Percentiles rank a stretch among this genome's conserved stretches.
These are phyloP conservation scores for Mylabris phalerata DNA, from an alignment of 1,140 invertebrate genomes.

Conservation along the genomic window DNA sequence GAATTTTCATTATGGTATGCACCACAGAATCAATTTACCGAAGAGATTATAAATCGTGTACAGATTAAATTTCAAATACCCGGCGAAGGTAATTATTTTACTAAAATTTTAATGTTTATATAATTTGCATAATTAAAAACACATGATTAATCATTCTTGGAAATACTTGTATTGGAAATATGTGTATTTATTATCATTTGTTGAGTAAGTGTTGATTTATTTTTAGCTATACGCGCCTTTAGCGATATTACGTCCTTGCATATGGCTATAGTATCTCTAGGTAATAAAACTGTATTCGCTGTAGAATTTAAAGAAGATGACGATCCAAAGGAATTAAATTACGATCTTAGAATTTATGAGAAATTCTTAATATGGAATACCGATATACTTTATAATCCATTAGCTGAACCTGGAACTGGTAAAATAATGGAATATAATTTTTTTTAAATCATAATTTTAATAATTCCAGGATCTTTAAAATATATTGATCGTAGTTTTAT, in stretches of 20 bases:
- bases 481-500: slow-evolving; percentile 35
- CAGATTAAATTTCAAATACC: slow-evolving; percentile 36
- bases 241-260: slow-evolving; percentile 2
- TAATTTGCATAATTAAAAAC: too few relatives aligned
- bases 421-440: slow-evolving; percentile 4
- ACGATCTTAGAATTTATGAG: slow-evolving; percentile 25
- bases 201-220: too few relatives aligned
- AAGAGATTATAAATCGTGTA: slow-evolving; percentile 37
- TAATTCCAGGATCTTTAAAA: slow-evolving; percentile 14
- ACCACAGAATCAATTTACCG: slow-evolving; percentile 34
- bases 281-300: too few relatives aligned
- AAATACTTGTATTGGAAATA: too few relatives aligned
- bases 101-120: too few relatives aligned
- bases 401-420: slow-evolving; percentile 19
- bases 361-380: slow-evolving; percentile 30
- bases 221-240: not conserved
- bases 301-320: slow-evolving; percentile 16
- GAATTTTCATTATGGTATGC: slow-evolving; percentile 38
- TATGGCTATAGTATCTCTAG: not conserved
- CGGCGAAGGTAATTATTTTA: slow-evolving; percentile 33
- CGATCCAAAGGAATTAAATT: slow-evolving; percentile 27
- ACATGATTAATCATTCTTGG: too few relatives aligned
- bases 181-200: too few relatives aligned
- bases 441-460: not conserved
- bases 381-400: slow-evolving; percentile 29